These are phyloP conservation scores for Tanypteryx hageni DNA, from an alignment of 2,888 invertebrate genomes.

Conservation along the genomic window DNA sequence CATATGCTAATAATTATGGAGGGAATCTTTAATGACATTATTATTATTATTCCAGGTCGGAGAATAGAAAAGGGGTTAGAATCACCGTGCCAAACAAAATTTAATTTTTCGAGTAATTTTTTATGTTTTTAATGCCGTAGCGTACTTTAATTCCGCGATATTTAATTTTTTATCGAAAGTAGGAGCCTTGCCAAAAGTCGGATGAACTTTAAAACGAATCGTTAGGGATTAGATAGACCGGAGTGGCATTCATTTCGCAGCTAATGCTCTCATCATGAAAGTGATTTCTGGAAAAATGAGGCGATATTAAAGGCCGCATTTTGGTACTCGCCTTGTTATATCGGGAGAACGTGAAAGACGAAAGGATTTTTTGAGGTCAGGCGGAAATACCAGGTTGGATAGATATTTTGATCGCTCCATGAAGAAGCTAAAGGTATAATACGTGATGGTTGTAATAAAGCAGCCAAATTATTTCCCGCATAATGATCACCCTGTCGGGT, in stretches of 20 bases:
- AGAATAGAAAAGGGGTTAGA: no score
- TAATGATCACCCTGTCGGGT: slow-evolving; percentile 54
- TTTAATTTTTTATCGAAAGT: not conserved
- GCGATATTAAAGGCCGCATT: not conserved
- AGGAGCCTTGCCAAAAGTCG: not conserved
- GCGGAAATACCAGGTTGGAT: slow-evolving; percentile 48
- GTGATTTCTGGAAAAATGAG: not conserved
- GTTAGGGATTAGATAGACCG: not conserved
- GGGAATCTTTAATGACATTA: no score
- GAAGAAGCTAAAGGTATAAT: not conserved
- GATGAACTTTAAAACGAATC: not conserved
- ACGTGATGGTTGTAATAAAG: slow-evolving; percentile 53
- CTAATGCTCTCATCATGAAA: not conserved
- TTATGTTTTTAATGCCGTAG: no score
- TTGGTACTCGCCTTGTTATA: not conserved
- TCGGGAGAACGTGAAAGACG: not conserved
- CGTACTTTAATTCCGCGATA: not conserved
- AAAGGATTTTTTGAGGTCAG: not conserved
- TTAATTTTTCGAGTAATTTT: no score
- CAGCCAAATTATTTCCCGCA: slow-evolving; percentile 42
- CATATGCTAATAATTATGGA: no score
- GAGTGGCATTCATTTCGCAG: not conserved
- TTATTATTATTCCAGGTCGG: no score
- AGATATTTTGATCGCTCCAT: not conserved
- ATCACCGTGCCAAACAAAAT: no score